Base-by-base conservation (phyloP, 2,113 vertebrate species). In the Plotosus lineatus region DNA sequence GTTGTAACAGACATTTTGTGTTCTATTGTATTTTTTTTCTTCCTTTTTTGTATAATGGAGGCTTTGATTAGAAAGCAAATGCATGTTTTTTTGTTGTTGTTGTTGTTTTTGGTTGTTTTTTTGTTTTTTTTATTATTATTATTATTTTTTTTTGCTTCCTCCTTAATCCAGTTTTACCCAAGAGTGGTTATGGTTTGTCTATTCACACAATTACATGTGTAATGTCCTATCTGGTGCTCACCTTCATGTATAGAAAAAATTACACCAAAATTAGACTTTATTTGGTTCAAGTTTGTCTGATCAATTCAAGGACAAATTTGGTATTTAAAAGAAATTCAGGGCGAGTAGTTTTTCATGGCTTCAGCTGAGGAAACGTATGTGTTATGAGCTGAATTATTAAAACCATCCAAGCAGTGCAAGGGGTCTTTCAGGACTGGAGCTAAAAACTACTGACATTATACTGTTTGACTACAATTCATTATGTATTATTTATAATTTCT, bases 181-280 rank as follows among this genome's bases (percentile, higher is more conserved):
- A 83, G 89, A 84, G 92, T 90, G 91, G 90, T 93, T 87, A 76
- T 89, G 82, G 85, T 89, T 85, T 82, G 87, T 90, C 31, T 89
- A 89, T 89, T 85, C 85, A 88, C 83, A 88, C 82, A 83, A 56
- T 79, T 89, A 87, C 87, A 87, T 90, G 90, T 89, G 88, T 77
- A 63, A 74, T 76, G 77, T 79, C 82, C 81, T 84, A 26, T 58
- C 42, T 81, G 80, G 81, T 81, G 68, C 79, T 89, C 91, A 88
- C 83, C 90, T 91, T 84, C 65, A 82, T 82, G 79, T 86, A 75
- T 86, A 71, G 73, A 42, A 75, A 81, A 26, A 31, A 72, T 50
- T 76, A 69, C 72, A 76, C 80, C 55, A 53, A 58, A 82, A 48
- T 60, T 8, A 51, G 19, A 75, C 2, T 17, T 44, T 56, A 26